phyloP scores from a whole-genome alignment of 2,797 vertebrate genomes.

The Sebastes baramenuke region DNA sequence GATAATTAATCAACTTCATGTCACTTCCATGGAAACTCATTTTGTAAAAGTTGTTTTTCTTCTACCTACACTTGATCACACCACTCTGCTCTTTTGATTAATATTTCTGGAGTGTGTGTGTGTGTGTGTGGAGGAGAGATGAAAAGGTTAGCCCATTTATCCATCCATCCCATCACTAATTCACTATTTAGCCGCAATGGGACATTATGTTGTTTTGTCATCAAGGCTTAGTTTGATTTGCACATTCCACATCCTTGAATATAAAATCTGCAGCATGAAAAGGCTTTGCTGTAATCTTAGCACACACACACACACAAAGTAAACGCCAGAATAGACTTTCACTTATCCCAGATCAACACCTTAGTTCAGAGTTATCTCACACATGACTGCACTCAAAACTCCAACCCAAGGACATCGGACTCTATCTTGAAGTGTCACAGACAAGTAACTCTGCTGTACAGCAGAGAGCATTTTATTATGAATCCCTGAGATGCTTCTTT shows the following conservation, averaged over 20 bases:
- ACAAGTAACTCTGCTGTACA: conserved; percentile 37
- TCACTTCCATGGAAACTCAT: conserved; percentile 34
- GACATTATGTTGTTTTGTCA: background rate
- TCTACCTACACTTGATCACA: background rate
- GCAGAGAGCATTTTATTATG: conserved; percentile 51
- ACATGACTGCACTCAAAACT: conserved; percentile 45
- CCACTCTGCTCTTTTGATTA: conserved; percentile 9
- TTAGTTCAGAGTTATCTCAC: conserved; percentile 48
- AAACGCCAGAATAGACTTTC: conserved; percentile 16
- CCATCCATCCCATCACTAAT: conserved; percentile 8
- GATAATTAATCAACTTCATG: conserved; percentile 44
- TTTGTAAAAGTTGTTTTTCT: background rate
- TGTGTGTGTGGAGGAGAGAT: background rate
- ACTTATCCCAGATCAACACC: conserved; percentile 43
- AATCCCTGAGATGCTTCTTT: conserved; percentile 48
- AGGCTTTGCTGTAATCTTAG: conserved; percentile 1
- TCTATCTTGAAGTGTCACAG: conserved; percentile 31
- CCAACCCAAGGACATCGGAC: conserved; percentile 37
- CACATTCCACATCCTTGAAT: conserved; percentile 19
- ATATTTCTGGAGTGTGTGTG: conserved; percentile 7
- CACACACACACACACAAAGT: background rate
- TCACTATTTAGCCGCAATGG: background rate
- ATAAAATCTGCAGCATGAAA: conserved; percentile 3
- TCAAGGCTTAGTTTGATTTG: conserved; percentile 13
- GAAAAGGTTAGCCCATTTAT: conserved; percentile 28